phyloP scores from a whole-genome alignment of 1,140 invertebrate species.

The Oncopodura yosiiana region DNA sequence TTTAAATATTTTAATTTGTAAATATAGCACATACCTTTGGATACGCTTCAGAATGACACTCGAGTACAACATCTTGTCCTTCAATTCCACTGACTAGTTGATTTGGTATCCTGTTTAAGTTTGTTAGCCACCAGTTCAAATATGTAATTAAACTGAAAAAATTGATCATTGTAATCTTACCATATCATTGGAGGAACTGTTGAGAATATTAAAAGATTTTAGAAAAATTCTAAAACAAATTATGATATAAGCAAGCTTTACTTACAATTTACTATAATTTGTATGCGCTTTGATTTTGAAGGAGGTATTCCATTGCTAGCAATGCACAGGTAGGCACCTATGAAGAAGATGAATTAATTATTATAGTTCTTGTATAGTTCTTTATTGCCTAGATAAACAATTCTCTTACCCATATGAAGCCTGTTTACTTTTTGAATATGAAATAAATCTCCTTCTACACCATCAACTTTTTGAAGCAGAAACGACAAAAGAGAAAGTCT shows the following conservation, averaged over 20 bases:
- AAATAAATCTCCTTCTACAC: constrained; percentile 61
- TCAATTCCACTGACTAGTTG: constrained; percentile 42
- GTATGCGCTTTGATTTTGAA: constrained; percentile 75
- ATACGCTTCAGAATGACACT: constrained; percentile 49
- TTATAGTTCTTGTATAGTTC: neutral
- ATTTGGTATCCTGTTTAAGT: constrained; percentile 44
- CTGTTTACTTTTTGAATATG: constrained; percentile 73
- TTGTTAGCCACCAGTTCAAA: too few relatives aligned
- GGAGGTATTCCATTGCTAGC: constrained; percentile 64
- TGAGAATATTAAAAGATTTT: constrained; percentile 14
- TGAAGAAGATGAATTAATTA: neutral
- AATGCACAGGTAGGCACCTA: constrained; percentile 65
- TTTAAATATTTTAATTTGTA: neutral
- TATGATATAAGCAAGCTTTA: neutral
- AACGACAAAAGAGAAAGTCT: constrained; percentile 15
- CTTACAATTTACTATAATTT: constrained; percentile 77
- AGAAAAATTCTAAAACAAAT: constrained; percentile 3
- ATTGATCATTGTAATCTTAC: too few relatives aligned
- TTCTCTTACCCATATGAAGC: constrained; percentile 74
- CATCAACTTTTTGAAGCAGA: constrained; percentile 55
- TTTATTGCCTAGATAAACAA: constrained; percentile 17
- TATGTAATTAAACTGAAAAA: too few relatives aligned
- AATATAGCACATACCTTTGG: neutral
- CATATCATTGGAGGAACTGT: constrained; percentile 42
- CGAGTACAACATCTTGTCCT: constrained; percentile 40